Evolutionary conservation across 2,113 vertebrate species (phyloP).

Genomic region (Boulengerochromis microlepis): DNA sequence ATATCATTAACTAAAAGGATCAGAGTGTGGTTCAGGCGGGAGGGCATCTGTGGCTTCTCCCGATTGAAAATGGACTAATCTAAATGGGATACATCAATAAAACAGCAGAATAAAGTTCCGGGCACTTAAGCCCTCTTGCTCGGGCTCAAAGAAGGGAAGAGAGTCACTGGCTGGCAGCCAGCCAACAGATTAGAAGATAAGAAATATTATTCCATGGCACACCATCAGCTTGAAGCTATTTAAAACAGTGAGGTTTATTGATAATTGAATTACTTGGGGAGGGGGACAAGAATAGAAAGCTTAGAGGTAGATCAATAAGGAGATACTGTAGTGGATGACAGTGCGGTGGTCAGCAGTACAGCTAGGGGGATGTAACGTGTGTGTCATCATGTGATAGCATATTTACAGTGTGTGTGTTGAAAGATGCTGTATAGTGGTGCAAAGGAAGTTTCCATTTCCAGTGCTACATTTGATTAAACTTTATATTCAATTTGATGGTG

Average conservation of each 20-base stretch:
- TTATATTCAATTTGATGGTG: not conserved
- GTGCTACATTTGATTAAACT: not conserved
- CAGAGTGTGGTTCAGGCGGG: constrained; percentile 60
- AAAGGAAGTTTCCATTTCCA: not conserved
- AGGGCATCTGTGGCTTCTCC: constrained; percentile 68
- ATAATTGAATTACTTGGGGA: constrained; percentile 68
- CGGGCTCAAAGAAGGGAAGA: constrained; percentile 50
- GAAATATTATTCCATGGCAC: constrained; percentile 70
- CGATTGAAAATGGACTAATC: constrained; percentile 75
- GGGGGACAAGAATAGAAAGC: constrained; percentile 61
- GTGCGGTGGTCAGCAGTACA: not conserved
- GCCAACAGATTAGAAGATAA: constrained; percentile 72
- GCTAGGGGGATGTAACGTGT: not conserved
- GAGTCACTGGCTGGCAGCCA: constrained; percentile 65
- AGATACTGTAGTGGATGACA: constrained; percentile 37
- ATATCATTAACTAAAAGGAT: constrained; percentile 84
- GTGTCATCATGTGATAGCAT: not conserved
- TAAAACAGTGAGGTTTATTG: constrained; percentile 66
- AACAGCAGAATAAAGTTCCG: constrained; percentile 76
- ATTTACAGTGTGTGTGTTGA: not conserved
- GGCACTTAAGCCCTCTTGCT: constrained; percentile 70
- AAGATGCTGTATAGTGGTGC: not conserved
- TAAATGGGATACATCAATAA: constrained; percentile 80
- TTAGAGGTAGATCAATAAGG: constrained; percentile 59
- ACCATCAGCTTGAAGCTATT: constrained; percentile 54